Base-by-base conservation (phyloP, 2,888 invertebrate species). In the Ochropleura leucogaster region DNA sequence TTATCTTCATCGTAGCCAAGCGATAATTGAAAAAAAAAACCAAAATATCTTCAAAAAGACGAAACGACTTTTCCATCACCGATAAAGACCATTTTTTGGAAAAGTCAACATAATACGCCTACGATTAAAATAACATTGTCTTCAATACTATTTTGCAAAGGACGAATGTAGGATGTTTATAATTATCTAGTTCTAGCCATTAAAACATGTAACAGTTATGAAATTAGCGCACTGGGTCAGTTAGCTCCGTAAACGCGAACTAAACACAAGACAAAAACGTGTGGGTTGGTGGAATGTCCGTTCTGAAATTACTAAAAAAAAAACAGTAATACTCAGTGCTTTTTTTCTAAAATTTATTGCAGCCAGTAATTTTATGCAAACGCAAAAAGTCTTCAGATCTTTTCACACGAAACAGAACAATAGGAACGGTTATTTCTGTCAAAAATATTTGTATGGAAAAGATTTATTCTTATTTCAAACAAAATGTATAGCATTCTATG, bases 181-280 rank as follows among this genome's bases (percentile, higher is more conserved):
- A 78, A 85, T 85, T 71, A 85, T 85, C 73, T 82, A 68, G 70
- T 69, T 67, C 53, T 76, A 85, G 69, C 42, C 68, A 80, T 84
- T 72, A 77, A 30, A 80, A 83, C 71, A 16, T 42, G 77, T 64
- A 60, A 74, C 72, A 71, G 69, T 84, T 77, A 80, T 75, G 81
- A 84, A 84, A 84, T 67, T 42, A 64, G 84, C 67, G 7, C 81
- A 84, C 86, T 77, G 18, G 86, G 86, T 75, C 73, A 74, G 72
- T 84, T 71, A 71, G 65, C 84, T 73, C 59, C 68, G 63, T 84
- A 72, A 74, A 77, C 69, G 49, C 8, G 62, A 12, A 62, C 70
- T 55, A 62, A 70, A 68, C 60, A 68, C 20, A 55, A 70, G 40
- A 72, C 82, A 66, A 66, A 68, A 55, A 57, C 67, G 63, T 51